These are phyloP conservation scores for Clarias pachynema DNA, from an alignment of 2,797 vertebrate genomes.

Conservation along the genomic window DNA sequence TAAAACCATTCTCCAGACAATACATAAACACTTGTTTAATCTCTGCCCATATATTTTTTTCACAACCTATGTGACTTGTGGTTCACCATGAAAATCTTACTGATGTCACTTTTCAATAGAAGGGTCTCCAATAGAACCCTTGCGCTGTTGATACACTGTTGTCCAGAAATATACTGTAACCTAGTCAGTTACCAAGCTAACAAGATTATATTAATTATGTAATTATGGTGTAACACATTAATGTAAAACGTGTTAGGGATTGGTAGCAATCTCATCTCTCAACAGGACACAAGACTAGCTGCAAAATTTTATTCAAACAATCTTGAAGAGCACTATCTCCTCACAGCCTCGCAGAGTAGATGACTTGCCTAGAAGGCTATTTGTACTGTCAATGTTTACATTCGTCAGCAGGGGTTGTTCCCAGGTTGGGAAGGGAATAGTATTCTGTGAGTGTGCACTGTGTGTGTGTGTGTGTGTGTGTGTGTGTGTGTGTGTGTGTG, in stretches of 20 bases:
- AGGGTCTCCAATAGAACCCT: not conserved
- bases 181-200: not conserved
- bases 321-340: not conserved
- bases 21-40: not conserved
- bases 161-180: not conserved
- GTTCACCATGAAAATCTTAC: not conserved
- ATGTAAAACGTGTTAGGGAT: not conserved
- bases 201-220: not conserved
- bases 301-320: not conserved
- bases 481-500: not conserved
- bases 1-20: not conserved
- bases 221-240: not conserved
- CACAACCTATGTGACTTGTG: not conserved
- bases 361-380: not conserved
- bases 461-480: constrained; percentile 25
- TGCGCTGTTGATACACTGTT: not conserved
- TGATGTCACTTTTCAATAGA: not conserved
- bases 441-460: constrained; percentile 15
- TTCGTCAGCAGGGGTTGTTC: not conserved
- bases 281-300: not conserved
- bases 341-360: not conserved
- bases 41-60: not conserved
- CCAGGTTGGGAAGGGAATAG: not conserved
- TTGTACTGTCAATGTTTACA: constrained; percentile 27
- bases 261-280: not conserved